A percentile compares a stretch with the other conserved stretches of the same genome.
Evolutionary conservation across 1,140 invertebrate species (phyloP).

Genomic region (Steinernema khuongi): DNA sequence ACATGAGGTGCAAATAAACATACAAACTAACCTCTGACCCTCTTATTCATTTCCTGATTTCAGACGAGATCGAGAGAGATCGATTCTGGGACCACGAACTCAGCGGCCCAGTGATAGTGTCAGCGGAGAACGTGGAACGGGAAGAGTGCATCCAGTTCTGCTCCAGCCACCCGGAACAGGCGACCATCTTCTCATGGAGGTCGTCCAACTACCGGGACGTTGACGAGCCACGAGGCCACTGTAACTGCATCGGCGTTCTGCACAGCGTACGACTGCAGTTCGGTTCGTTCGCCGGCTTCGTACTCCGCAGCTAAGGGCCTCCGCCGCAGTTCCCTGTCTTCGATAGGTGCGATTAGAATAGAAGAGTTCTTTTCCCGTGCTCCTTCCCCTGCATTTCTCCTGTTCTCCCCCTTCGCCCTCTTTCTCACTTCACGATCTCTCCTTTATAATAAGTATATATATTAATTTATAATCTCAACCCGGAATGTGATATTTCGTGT

Average conservation of each 20-base stretch:
- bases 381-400: no score
- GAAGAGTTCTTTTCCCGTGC: no score
- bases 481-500: no score
- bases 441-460: no score
- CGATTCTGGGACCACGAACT: conserved; percentile 49
- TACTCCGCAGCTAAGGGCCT: background rate
- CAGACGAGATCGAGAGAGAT: conserved; percentile 45
- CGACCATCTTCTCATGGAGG: conserved; percentile 40
- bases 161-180: background rate
- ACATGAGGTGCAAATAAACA: no score
- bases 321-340: background rate
- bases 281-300: conserved; percentile 41
- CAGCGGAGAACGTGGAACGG: conserved; percentile 28
- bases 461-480: no score
- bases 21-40: no score
- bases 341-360: conserved; percentile 9
- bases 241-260: conserved; percentile 39
- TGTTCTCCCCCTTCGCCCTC: no score
- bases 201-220: conserved; percentile 28
- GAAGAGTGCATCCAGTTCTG: conserved; percentile 38
- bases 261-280: conserved; percentile 35
- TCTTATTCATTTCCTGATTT: no score
- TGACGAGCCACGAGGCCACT: conserved; percentile 31
- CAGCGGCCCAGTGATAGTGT: conserved; percentile 30
- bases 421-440: no score